Evolutionary conservation across 2,797 vertebrate species (phyloP).

Genomic region (Staurois parvus): DNA sequence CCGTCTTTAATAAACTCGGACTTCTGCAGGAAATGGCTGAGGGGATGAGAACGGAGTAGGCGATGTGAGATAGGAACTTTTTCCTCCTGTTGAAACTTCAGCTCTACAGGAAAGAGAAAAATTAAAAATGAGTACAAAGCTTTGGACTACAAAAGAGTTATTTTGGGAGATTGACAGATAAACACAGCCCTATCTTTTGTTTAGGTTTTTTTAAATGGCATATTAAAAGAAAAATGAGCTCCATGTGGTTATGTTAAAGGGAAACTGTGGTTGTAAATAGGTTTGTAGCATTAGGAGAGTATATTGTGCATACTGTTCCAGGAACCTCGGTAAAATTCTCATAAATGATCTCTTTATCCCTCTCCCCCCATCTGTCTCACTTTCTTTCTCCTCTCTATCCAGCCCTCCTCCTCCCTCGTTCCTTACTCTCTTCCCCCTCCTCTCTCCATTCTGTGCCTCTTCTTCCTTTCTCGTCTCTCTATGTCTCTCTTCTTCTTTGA

Average conservation of each 20-base stretch:
- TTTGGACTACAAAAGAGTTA: conserved; percentile 49
- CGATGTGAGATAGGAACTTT: conserved; percentile 49
- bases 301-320: not conserved
- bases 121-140: conserved; percentile 40
- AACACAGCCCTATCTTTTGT: conserved; percentile 43
- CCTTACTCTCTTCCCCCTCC: too few relatives aligned
- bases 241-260: conserved; percentile 19
- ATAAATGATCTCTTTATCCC: not conserved
- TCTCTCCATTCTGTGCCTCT: too few relatives aligned
- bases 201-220: conserved; percentile 46
- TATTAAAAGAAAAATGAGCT: conserved; percentile 28
- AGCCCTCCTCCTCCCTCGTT: too few relatives aligned
- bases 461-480: too few relatives aligned
- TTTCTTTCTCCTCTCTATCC: too few relatives aligned
- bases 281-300: not conserved
- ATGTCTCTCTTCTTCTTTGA: too few relatives aligned
- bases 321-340: not conserved
- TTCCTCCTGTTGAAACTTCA: conserved; percentile 33
- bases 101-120: conserved; percentile 29
- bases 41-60: conserved; percentile 59
- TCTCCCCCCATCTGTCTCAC: not conserved
- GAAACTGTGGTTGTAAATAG: conserved; percentile 2
- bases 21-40: conserved; percentile 79
- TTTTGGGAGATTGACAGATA: conserved; percentile 48
- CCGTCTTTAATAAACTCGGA: conserved; percentile 79